Evolutionary conservation across 2,113 vertebrate species (phyloP).

Genomic region (Hypomesus transpacificus): DNA sequence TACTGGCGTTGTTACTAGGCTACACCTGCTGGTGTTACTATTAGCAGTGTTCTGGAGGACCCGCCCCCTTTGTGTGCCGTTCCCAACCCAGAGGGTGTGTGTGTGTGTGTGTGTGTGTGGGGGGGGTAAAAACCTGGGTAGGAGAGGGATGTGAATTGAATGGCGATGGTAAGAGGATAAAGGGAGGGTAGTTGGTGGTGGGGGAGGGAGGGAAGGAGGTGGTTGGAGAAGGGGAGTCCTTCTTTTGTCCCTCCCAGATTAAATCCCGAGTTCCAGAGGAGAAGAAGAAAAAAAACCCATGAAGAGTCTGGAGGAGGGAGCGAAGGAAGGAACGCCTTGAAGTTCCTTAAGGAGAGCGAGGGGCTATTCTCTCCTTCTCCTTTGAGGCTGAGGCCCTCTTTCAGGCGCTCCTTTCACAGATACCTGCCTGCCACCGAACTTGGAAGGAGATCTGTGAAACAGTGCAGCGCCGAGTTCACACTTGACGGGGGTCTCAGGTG

Average conservation of each 20-base stretch:
- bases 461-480: constrained; percentile 18
- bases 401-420: constrained; percentile 27
- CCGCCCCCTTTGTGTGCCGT: no score
- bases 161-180: neutral
- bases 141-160: constrained; percentile 20
- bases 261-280: constrained; percentile 29
- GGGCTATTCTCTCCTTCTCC: constrained; percentile 10
- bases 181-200: neutral
- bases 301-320: neutral
- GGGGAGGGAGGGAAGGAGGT: neutral
- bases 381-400: constrained; percentile 13
- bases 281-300: neutral
- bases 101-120: no score
- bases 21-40: no score
- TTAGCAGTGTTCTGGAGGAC: no score
- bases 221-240: constrained; percentile 4
- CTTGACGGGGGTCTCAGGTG: constrained; percentile 35
- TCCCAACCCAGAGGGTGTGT: no score
- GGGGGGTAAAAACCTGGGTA: no score
- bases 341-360: constrained; percentile 32
- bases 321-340: constrained; percentile 19
- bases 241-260: constrained; percentile 29
- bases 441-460: constrained; percentile 36
- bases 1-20: no score
- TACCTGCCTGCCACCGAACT: constrained; percentile 33